Evolutionary conservation across 2,113 vertebrate species (phyloP), one percentile per base, ranked within the genome.

Genomic region (Engraulis encrasicolus): DNA sequence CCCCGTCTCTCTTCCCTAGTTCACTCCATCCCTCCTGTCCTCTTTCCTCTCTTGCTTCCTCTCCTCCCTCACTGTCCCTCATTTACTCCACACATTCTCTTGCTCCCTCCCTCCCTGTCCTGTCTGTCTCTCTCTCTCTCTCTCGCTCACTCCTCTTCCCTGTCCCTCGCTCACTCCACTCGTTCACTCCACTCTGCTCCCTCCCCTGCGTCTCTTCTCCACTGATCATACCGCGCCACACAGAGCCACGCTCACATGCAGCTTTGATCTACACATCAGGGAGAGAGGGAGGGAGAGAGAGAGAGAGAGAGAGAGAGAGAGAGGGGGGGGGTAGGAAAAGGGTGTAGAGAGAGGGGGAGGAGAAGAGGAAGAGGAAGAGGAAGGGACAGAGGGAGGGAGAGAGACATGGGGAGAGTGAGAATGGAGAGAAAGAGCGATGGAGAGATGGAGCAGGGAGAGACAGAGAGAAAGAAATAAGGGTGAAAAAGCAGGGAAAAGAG

Each of bases 151-250:
- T n/a, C 20, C 23, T 23, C 23, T n/a, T 58, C 19, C 23, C 54
- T 58, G 19, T 58, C 54, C 54, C 31, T 74, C 0, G 11, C 14
- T 27, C 23, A 15, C 66, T 74, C 66, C 66, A 15, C 66, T 74
- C 58, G 14, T 23, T 27, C 58, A 31, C 58, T 66, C 40, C 40
- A 45, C 3, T 45, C 40, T n/a, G n/a, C 40, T 45, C 4, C 40
- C 40, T 45, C 58, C 66, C 66, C 14, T 15, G 1, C 66, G 9
- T 74, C 66, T 34, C 66, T 31, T 74, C 66, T 15, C 12, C 91
- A 88, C 88, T 87, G 90, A 93, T 92, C 91, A 92, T 89, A 92
- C 91, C 89, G 91, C 85, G 52, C 91, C 90, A 90, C 90, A 91
- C 90, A 91, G 90, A 91, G 90, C 91, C 92, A 93, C 91, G 90